A percentile compares a stretch with the other conserved stretches of the same genome.
phyloP scores from a whole-genome alignment of 2,113 vertebrate genomes.

The Cyanoderma ruficeps region DNA sequence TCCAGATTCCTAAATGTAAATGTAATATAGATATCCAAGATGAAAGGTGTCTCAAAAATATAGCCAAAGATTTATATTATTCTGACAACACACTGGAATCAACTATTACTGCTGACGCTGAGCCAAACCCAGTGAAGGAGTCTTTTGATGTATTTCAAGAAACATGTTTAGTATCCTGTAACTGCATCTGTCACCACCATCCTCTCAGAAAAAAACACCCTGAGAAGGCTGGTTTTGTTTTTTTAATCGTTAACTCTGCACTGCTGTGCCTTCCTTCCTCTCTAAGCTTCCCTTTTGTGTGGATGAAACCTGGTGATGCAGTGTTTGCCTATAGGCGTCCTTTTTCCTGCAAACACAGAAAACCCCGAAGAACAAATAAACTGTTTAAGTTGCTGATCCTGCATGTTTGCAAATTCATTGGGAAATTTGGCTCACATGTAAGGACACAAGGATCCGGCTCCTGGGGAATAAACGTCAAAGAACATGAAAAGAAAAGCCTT shows the following conservation, averaged over 20 bases:
- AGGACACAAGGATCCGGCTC: conserved; percentile 42
- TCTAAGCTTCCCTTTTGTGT: conserved; percentile 60
- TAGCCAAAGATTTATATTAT: neutral
- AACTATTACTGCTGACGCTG: neutral
- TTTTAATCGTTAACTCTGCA: neutral
- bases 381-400: conserved; percentile 52
- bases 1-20: neutral
- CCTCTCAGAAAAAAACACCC: neutral
- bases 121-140: neutral
- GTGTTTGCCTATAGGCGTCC: conserved; percentile 47
- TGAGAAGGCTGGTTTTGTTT: conserved; percentile 14
- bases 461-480: conserved; percentile 46
- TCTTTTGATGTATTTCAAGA: conserved; percentile 39
- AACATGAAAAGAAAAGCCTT: conserved; percentile 53
- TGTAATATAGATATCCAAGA: neutral
- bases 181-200: neutral
- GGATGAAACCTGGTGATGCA: conserved; percentile 42
- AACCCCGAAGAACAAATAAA: conserved; percentile 49
- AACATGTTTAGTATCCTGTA: neutral
- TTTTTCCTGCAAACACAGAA: conserved; percentile 51
- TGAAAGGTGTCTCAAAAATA: neutral
- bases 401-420: conserved; percentile 44
- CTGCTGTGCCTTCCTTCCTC: conserved; percentile 66
- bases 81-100: neutral
- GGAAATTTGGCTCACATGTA: conserved; percentile 36